Base-by-base conservation (phyloP, 2,888 invertebrate species). In the Tetragonula carbonaria region DNA sequence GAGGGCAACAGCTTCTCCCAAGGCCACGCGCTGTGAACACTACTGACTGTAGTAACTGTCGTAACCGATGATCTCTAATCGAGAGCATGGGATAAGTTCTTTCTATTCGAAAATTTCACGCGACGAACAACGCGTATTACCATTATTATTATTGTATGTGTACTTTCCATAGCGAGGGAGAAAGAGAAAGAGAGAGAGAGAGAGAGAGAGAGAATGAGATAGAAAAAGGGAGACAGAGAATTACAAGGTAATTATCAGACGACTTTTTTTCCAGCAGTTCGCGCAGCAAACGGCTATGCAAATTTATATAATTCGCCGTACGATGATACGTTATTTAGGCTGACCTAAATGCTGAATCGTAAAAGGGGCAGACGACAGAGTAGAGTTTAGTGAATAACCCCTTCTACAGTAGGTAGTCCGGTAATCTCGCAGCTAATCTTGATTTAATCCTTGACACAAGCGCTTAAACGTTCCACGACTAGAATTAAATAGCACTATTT, bases 401-500 rank as follows among this genome's bases (percentile, higher is more conserved):
- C 88, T 75, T 87, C 84, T 78, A 77, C 84, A 80, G 80, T 82
- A 77, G 76, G 73, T 77, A 91, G 90, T 91, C 90, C 89, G 87
- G 89, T 92, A 93, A 93, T 93, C 93, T 93, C 91, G 91, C 92
- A 91, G 93, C 94, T 94, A 94, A 94, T 94, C 94, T 94, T 93
- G 93, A 94, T 94, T 94, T 93, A 94, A 94, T 94, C 94, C 94
- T 93, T 93, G 94, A 94, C 93, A 94, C 93, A 94, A 94, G 94
- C 93, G 92, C 94, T 94, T 93, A 92, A 94, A 93, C 91, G 91
- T 92, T 91, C 91, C 92, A 93, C 92, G 93, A 94, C 93, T 92
- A 91, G 92, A 92, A 92, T 91, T 93, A 93, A 93, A 93, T 93
- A 90, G 93, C 87, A 88, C 90, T 88, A 88, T 89, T 88, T 89